Evolutionary conservation across 2,113 vertebrate genomes (phyloP).

Genomic region (Eidolon helvum): DNA sequence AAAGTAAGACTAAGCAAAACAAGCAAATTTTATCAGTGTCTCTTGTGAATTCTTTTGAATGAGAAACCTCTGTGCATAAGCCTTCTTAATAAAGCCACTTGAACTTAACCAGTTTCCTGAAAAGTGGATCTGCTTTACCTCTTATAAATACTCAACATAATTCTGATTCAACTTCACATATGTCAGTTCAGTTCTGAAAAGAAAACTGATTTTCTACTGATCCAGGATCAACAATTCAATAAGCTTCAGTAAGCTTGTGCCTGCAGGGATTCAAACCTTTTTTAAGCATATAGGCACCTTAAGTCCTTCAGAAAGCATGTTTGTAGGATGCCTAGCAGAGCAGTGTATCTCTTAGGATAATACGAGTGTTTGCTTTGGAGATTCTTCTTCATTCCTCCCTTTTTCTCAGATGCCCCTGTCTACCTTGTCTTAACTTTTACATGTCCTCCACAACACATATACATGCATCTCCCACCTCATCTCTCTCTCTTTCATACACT

Average conservation of each 20-base stretch:
- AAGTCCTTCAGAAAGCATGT: not conserved
- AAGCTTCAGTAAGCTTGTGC: not conserved
- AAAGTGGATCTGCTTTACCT: not conserved
- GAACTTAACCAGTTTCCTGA: not conserved
- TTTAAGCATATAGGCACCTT: not conserved
- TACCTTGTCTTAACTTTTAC: not conserved
- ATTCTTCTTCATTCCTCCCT: not conserved
- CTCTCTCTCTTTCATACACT: too few relatives aligned
- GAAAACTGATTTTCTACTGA: conserved; percentile 41
- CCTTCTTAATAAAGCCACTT: not conserved
- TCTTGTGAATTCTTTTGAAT: not conserved
- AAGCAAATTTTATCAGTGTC: not conserved
- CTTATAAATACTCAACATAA: not conserved
- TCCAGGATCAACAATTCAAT: conserved; percentile 11
- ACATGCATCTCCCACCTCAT: not conserved
- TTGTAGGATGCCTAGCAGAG: not conserved
- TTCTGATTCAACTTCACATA: not conserved
- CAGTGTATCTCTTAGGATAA: not conserved
- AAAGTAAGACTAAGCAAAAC: not conserved
- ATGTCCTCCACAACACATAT: not conserved
- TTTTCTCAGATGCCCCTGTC: not conserved
- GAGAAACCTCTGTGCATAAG: not conserved
- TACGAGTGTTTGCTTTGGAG: not conserved
- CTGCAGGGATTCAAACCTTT: not conserved
- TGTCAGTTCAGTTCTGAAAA: not conserved